Conservation (phyloP, 2,113 vertebrate genomes). For the Calidris pugnax region DNA sequence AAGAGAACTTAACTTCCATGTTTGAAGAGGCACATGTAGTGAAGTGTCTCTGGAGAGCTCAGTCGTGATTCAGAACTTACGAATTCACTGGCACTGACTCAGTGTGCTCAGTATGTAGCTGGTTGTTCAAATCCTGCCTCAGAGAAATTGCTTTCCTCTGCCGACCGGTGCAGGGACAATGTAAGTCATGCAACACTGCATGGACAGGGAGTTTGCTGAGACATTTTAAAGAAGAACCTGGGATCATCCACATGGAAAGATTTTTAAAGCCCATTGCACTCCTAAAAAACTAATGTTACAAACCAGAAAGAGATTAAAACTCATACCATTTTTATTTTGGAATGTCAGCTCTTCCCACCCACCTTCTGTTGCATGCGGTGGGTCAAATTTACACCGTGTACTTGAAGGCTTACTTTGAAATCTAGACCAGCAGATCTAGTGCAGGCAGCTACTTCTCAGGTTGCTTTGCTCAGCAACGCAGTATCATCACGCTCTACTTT, state of each 20-base stretch:
- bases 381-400: background rate
- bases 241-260: background rate
- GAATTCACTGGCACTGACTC: background rate
- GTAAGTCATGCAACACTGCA: background rate
- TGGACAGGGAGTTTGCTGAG: background rate
- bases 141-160: background rate
- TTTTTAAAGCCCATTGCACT: background rate
- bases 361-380: background rate
- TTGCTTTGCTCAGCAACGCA: background rate
- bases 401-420: background rate
- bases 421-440: background rate
- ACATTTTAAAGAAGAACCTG: background rate
- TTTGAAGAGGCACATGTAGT: background rate
- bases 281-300: background rate
- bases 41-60: background rate
- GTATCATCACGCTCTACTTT: background rate
- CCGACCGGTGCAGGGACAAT: background rate
- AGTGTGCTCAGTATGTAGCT: background rate
- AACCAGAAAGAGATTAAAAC: background rate
- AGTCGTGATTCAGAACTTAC: background rate
- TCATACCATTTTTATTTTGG: background rate
- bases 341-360: background rate
- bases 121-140: background rate
- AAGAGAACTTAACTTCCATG: background rate
- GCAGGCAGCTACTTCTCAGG: background rate